Base-by-base conservation (phyloP, 2,888 invertebrate species). In the Tetrapedia diversipes region DNA sequence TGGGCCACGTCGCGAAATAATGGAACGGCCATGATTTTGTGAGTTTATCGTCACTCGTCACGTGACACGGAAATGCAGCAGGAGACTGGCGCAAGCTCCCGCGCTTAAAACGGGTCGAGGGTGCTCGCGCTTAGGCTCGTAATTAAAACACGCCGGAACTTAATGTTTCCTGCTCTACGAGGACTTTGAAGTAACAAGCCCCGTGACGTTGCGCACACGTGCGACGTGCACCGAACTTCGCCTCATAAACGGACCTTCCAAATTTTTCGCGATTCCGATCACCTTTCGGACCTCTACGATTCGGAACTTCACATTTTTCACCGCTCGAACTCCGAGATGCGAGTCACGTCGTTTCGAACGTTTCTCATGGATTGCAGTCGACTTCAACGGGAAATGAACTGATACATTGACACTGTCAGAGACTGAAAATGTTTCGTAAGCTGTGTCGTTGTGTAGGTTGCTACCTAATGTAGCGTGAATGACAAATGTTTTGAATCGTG, bases 81-180 rank as follows among this genome's bases (percentile, higher is more conserved):
- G 43, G 63, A 49, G 66, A 60, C 73, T 72, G 54, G 60, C 47
- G 74, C 73, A 73, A 72, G 65, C 68, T 71, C 63, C 66, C 60
- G 73, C 78, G 71, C 82, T 79, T 78, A 84, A n/a, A 85, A 53
- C 79, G 71, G 79, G 85, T 79, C 81, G 81, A 79, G 84, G 78
- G 79, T 78, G 59, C 77, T 80, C 81, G 71, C 82, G 79, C 82
- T 82, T 79, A 79, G 70, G 77, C 76, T 83, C 79, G 87, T 83
- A 86, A 86, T 86, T 86, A 86, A 86, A 86, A 86, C 83, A 76
- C 71, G 78, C 70, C 51, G 82, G 80, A 83, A 86, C 82, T 86
- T 86, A 86, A 85, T 85, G 83, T 82, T 83, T 83, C 80, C 82
- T 77, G 72, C 78, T 75, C 61, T 60, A 59, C 56, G 71, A 74